Base-by-base conservation (phyloP, 92 coral and sea anemone genomes). In the Palythoa caribaeorum region DNA sequence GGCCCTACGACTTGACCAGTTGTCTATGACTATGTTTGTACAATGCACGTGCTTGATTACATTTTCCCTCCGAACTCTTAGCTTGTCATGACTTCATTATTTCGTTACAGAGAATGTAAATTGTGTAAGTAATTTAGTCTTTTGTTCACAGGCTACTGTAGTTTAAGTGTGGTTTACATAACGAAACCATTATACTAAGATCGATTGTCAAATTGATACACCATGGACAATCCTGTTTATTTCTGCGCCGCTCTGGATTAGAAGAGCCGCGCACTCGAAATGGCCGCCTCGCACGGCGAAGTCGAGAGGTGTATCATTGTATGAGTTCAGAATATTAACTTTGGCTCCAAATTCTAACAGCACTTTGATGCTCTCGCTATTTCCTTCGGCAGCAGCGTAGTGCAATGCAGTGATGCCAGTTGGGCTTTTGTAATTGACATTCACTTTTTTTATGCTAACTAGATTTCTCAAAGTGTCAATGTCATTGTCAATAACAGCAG, bases 251-350 rank as follows among this genome's bases (percentile, higher is more conserved):
- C 93, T 94, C 80, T 93, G 94, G 83, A 97, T 97, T 5, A 97
- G 93, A 80, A 68, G 91, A 21, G 98, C 93, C 2, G 99, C 99
- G 65, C 98, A 97, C 73, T 97, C 99, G 38, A 97, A 97, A 76
- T 97, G 94, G 1, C 96, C 99, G 40, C 98, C 99, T 19, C 99
- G 96, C 38, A 94, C 96, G 4, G 99, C 99, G 53, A 97, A 97
- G 83, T 97, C 99, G 38, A 97, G 92, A 17, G 99, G 96, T 0
- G 99, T 91, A 65, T 94, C 95, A 2, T 97, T 98, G 75, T 95
- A 88, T 4, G 96, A 90, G 84, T 94, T 98, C n/a, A 63, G 76
- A 13, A 90, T 51, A 48, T 97, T 94, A 8, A 95, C 92, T 11
- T 91, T 76, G 6, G 95, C 98, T 6, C 98, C 98, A 71, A 77